Evolutionary conservation across 2,888 invertebrate genomes (phyloP), one percentile per base, ranked within the genome.

Genomic region (Lymantria dispar): DNA sequence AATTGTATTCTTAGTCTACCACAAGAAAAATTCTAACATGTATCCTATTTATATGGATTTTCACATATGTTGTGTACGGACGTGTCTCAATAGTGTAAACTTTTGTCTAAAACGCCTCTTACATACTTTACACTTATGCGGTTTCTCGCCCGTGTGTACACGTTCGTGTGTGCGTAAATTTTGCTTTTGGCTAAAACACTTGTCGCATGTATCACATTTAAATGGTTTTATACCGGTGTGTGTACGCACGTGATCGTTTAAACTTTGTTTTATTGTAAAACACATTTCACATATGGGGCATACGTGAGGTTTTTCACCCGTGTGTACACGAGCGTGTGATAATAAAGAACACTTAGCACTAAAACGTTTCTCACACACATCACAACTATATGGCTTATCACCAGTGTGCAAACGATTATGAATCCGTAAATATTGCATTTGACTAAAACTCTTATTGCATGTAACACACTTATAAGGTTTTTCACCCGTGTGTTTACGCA

Each of bases 401-500:
- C 22, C 22, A 5, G 22, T 22, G 22, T 22, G 22, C 22, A 22
- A 22, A 22, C 22, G 22, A 22, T 22, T 22, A 5, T 38, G 38
- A 12, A 12, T 38, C 5, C 12, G 10, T 38, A 38, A 38, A 38
- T 38, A n/a, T n/a, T 38, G 10, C 38, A 1, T 38, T n/a, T 38
- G 38, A 38, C 12, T n/a, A 38, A 38, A 38, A 38, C 38, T 8
- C 12, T 38, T 38, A 8, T 10, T 3, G 12, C 38, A 38, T 7
- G 12, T 12, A 12, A 8, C 12, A 38, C 38, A 38, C 2, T 11
- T 11, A n/a, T 12, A 38, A 3, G 38, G 38, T 38, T 7, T 38
- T 7, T 38, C 45, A 45, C 38, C 45, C 12, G 45, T 39, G 38
- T 45, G 45, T 39, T 22, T 30, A 39, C 38, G 38, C 2, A 45